Base-by-base conservation (phyloP, 2,888 invertebrate genomes). In the Apamea epomidion region DNA sequence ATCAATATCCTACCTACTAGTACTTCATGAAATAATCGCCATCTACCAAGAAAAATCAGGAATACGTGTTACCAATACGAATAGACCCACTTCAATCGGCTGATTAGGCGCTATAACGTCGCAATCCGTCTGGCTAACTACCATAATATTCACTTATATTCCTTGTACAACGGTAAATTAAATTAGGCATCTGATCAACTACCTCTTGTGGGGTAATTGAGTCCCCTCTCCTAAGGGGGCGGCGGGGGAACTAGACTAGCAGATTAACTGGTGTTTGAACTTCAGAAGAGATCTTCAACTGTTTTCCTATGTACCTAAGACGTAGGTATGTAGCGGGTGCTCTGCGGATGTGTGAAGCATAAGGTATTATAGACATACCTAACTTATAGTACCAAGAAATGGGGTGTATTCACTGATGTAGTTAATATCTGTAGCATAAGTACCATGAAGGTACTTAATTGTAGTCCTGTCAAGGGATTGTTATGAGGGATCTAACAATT, bases 121-220 rank as follows among this genome's bases (percentile, higher is more conserved):
- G 64, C 74, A 82, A 75, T 80, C 82, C 77, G 42, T 76, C 75
- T 45, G 76, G 62, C 45, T 75, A 79, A 78, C 69, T 68, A 75
- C 32, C 71, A 51, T 85, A 71, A 74, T 72, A 73, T 74, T n/a
- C 58, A n/a, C 58, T 73, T 65, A 67, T 77, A 62, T 76, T 74
- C 25, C 48, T 60, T 64, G 16, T 54, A 87, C 37, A 76, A 29
- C 72, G 51, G 42, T 60, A 77, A 51, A 85, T 88, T 79, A 78
- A 83, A 88, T 88, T 82, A 85, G 73, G 71, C 65, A 79, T 81
- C 68, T 87, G 85, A 89, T 81, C 74, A 83, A 78, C 83, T 81
- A 65, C 60, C 78, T 84, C 76, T 80, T 78, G 86, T 65, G 71
- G 58, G 73, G 60, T 78, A 65, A 81, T 81, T 72, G 72, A 62